phyloP scores from a whole-genome alignment of 2,113 vertebrate species.

The Chloropsis hardwickii region DNA sequence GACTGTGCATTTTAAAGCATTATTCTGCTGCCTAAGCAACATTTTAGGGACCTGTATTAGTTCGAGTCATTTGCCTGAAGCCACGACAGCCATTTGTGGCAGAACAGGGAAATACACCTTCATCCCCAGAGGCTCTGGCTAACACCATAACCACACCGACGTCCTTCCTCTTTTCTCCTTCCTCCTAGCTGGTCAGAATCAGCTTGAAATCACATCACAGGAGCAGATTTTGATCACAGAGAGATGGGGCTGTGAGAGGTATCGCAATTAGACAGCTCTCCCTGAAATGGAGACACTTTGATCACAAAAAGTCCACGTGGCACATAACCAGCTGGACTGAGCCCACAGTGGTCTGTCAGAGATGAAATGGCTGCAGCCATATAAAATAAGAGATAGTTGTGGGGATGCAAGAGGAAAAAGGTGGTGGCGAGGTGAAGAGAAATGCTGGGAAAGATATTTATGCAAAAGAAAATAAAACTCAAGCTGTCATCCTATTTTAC shows the following conservation, averaged over 20 bases:
- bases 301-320: neutral
- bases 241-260: neutral
- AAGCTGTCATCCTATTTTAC: neutral
- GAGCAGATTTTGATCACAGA: neutral
- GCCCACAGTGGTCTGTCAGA: neutral
- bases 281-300: neutral
- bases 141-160: constrained; percentile 48
- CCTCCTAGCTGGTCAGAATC: neutral
- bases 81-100: constrained; percentile 33
- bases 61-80: neutral
- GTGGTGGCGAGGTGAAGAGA: neutral
- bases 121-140: constrained; percentile 61
- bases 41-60: neutral
- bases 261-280: neutral
- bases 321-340: neutral
- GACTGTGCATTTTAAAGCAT: neutral
- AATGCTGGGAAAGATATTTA: neutral
- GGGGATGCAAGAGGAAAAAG: neutral
- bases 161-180: constrained; percentile 65
- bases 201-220: neutral
- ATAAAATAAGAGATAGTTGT: neutral
- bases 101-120: constrained; percentile 18
- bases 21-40: neutral
- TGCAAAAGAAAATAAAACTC: neutral
- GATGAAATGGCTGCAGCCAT: neutral